Base-by-base conservation (phyloP, 2,888 invertebrate genomes). In the Spodoptera exigua region DNA sequence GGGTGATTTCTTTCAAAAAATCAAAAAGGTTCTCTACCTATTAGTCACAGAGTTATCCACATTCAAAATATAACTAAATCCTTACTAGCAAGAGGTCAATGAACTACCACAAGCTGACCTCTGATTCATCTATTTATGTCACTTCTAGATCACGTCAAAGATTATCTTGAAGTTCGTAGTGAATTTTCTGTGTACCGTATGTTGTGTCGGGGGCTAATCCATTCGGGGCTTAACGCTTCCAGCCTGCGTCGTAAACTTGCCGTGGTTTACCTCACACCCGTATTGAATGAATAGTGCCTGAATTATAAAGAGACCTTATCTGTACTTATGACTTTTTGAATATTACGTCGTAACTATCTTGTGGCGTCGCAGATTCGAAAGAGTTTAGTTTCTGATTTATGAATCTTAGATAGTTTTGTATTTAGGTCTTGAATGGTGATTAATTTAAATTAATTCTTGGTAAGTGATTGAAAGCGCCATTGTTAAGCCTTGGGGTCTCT, bases 151-250 rank as follows among this genome's bases (percentile, higher is more conserved):
- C 27, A 27, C 13, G 9, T 17, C 16, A 47, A 21, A 14, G 16
- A 7, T 44, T 27, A 44, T 35, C 3, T 16, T 3, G n/a, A 0
- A 14, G 32, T 40, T 35, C 36, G 45, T 14, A 53, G n/a, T 70
- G 18, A 45, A 17, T 32, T 45, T 57, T 57, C 61, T 61, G 49
- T 9, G 7, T 11, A 1, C 9, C 27, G 36, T 41, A 36, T 16
- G 9, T 49, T 16, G 43, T 54, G 43, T 7, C 12, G 9, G 16
- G 21, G 46, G 39, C 60, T 76, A 74, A 76, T 69, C 65, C 69
- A 74, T 74, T 74, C 74, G 66, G 34, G 47, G 56, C 66, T 76
- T 78, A 77, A 65, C 70, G 61, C 56, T 56, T 36, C 39, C 14
- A 56, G 34, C 49, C 57, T 9, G 36, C 53, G 57, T 67, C 58